A percentile compares a stretch with the other conserved stretches of the same genome.
phyloP scores from a whole-genome alignment of 1,140 invertebrate genomes.

The Mesaphorura yosii region DNA sequence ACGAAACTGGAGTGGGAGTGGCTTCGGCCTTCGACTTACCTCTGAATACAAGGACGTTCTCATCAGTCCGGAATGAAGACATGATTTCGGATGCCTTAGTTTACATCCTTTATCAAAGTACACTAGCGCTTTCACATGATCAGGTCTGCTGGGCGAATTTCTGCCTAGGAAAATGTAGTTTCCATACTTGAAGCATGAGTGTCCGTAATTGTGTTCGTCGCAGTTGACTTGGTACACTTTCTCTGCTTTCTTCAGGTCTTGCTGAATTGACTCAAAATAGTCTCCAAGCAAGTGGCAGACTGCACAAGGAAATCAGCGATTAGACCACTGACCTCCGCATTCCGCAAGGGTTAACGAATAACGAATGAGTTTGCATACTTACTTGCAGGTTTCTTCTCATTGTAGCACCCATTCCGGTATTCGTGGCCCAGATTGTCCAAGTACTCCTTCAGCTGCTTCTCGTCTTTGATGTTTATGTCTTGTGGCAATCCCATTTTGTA shows the following conservation, averaged over 20 bases:
- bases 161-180: slow-evolving; percentile 48
- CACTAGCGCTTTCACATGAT: slow-evolving; percentile 42
- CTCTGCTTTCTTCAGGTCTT: slow-evolving; percentile 61
- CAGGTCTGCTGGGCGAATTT: slow-evolving; percentile 34
- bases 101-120: slow-evolving; percentile 72
- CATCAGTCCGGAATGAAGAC: slow-evolving; percentile 61
- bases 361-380: no score
- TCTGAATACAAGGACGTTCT: slow-evolving; percentile 41
- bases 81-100: slow-evolving; percentile 51
- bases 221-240: slow-evolving; percentile 73
- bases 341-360: no score
- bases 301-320: slow-evolving; percentile 35
- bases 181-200: slow-evolving; percentile 74
- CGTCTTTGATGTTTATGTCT: slow-evolving; percentile 56
- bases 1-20: no score
- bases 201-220: slow-evolving; percentile 62
- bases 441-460: slow-evolving; percentile 74
- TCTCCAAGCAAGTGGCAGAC: slow-evolving; percentile 84
- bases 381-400: slow-evolving; percentile 70
- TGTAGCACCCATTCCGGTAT: slow-evolving; percentile 79
- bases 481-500: neutral
- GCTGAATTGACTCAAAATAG: slow-evolving; percentile 68
- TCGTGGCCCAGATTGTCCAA: slow-evolving; percentile 79
- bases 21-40: no score
- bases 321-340: no score